Evolutionary conservation across 2,888 invertebrate genomes (phyloP).

Genomic region (Callinectes sapidus): DNA sequence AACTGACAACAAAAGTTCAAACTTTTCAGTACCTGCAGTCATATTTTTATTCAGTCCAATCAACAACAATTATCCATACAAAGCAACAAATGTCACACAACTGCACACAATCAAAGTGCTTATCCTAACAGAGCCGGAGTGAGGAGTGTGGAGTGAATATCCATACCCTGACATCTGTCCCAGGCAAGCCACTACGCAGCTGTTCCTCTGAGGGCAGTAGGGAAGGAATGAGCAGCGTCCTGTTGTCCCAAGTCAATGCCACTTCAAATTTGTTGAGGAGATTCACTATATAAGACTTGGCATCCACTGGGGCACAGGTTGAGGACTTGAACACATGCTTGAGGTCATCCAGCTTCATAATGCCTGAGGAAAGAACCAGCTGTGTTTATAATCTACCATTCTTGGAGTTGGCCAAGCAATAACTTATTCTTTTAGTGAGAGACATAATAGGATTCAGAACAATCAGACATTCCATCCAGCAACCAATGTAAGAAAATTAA

Average conservation of each 20-base stretch:
- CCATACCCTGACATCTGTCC: slow-evolving; percentile 76
- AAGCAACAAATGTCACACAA: no score
- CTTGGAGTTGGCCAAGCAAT: no score
- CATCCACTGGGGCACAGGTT: slow-evolving; percentile 83
- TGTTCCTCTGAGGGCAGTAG: slow-evolving; percentile 88
- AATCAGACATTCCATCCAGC: no score
- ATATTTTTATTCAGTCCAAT: no score
- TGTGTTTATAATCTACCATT: background rate
- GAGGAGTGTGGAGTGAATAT: no score
- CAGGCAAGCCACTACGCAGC: slow-evolving; percentile 77
- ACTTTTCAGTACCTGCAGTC: no score
- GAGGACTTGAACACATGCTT: slow-evolving; percentile 94
- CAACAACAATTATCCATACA: no score
- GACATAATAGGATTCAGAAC: no score
- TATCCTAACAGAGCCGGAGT: background rate
- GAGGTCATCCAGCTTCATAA: slow-evolving; percentile 95
- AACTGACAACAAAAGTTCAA: no score
- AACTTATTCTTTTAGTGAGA: no score
- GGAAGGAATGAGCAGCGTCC: slow-evolving; percentile 93
- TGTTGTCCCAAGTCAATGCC: slow-evolving; percentile 95
- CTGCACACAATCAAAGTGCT: background rate
- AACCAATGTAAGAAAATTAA: background rate
- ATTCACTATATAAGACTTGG: slow-evolving; percentile 89
- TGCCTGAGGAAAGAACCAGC: slow-evolving; percentile 77
- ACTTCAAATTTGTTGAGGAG: slow-evolving; percentile 97